Percentiles rank a stretch among this genome's conserved stretches.
Evolutionary conservation across 2,113 vertebrate species (phyloP).

Genomic region (Phalacrocorax brasilianus): DNA sequence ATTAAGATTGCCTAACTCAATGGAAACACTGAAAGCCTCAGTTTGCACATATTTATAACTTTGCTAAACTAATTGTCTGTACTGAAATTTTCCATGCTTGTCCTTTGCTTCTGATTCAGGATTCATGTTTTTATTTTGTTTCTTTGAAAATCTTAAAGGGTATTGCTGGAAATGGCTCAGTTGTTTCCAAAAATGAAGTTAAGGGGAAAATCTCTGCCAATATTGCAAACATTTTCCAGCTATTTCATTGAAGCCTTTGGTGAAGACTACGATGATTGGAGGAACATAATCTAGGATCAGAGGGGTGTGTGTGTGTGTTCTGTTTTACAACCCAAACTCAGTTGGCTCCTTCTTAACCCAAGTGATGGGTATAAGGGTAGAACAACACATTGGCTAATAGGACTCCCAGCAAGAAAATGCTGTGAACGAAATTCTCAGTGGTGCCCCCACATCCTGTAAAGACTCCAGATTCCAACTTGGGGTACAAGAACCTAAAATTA

Average conservation of each 20-base stretch:
- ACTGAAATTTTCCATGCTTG: not conserved
- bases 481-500: slow-evolving; percentile 10
- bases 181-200: not conserved
- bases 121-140: not conserved
- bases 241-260: not conserved
- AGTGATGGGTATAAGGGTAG: not conserved
- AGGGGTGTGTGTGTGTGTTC: not conserved
- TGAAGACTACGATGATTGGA: not conserved
- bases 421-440: not conserved
- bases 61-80: not conserved
- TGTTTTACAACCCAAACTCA: not conserved
- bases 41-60: not conserved
- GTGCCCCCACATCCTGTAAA: not conserved
- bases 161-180: not conserved
- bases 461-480: not conserved
- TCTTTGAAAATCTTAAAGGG: not conserved
- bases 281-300: not conserved
- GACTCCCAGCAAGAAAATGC: not conserved
- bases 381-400: not conserved
- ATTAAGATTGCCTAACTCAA: not conserved
- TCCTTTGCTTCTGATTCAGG: not conserved
- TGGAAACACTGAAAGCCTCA: not conserved
- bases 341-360: not conserved
- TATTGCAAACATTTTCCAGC: not conserved
- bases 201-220: not conserved